Conservation (phyloP, 1,140 invertebrate species). For the Sesamia nonagrioides region DNA sequence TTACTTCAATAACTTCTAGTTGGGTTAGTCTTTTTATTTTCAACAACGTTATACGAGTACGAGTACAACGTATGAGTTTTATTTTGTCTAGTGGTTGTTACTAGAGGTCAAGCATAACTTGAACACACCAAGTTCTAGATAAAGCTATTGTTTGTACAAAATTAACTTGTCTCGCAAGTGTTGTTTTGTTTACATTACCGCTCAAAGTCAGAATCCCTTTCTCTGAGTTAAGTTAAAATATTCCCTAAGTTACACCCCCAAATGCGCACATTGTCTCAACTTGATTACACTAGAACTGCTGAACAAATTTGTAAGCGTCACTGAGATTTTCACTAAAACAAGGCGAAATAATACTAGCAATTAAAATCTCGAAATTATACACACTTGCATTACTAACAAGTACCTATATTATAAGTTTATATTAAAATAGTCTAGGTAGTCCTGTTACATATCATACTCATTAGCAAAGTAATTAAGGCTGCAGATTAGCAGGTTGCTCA, state of each 20-base stretch:
- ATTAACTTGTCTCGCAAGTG: constrained; percentile 38
- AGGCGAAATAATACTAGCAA: not conserved
- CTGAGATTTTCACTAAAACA: not conserved
- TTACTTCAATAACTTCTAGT: too few relatives aligned
- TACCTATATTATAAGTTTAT: too few relatives aligned
- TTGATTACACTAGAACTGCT: constrained; percentile 6
- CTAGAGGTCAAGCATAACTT: not conserved
- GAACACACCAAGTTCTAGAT: not conserved
- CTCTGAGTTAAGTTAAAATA: constrained; percentile 33
- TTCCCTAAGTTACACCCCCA: constrained; percentile 35
- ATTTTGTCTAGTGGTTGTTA: not conserved
- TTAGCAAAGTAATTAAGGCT: too few relatives aligned
- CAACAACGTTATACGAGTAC: not conserved
- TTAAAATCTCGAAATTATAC: too few relatives aligned
- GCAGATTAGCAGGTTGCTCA: too few relatives aligned
- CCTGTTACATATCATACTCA: too few relatives aligned
- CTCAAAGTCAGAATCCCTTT: constrained; percentile 34
- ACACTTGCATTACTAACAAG: too few relatives aligned
- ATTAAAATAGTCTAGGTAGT: too few relatives aligned
- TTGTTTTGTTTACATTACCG: constrained; percentile 43
- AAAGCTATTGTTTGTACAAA: constrained; percentile 40
- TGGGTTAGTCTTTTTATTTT: not conserved
- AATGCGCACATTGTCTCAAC: constrained; percentile 34
- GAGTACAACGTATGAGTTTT: not conserved
- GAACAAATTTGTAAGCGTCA: not conserved